Percentiles rank a stretch among this genome's conserved stretches.
phyloP scores from a whole-genome alignment of 2,888 invertebrate genomes.

The Volucella bombylans region DNA sequence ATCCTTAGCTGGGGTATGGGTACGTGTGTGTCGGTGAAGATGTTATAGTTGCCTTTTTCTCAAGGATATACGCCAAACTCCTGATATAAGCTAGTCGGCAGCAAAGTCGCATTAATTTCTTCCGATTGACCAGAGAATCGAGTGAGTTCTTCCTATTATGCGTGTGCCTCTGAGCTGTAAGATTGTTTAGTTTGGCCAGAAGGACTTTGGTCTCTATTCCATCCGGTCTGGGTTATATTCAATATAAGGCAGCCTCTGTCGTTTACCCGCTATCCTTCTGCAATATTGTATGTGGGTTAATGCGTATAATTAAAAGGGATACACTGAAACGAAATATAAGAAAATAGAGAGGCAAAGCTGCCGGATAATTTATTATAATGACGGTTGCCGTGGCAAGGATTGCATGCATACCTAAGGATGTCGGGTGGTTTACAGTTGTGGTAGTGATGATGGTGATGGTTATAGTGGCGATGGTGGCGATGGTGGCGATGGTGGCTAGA shows the following conservation, averaged over 20 bases:
- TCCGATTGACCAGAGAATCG: slow-evolving; percentile 63
- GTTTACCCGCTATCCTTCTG: not conserved
- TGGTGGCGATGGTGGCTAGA: slow-evolving; percentile 24
- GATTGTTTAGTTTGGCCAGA: slow-evolving; percentile 3
- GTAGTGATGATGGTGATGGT: not conserved
- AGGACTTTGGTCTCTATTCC: slow-evolving; percentile 26
- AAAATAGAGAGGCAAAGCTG: slow-evolving; percentile 61
- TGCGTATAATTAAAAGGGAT: slow-evolving; percentile 71
- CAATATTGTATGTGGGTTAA: slow-evolving; percentile 67
- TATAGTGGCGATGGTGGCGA: not conserved
- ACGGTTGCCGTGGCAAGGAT: slow-evolving; percentile 63
- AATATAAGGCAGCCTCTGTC: slow-evolving; percentile 33
- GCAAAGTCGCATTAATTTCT: slow-evolving; percentile 67
- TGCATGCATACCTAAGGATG: slow-evolving; percentile 59
- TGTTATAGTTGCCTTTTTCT: slow-evolving; percentile 38
- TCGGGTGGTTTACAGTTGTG: slow-evolving; percentile 15
- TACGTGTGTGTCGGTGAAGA: slow-evolving; percentile 16
- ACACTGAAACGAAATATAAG: slow-evolving; percentile 63
- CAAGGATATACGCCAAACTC: slow-evolving; percentile 30
- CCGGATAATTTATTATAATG: slow-evolving; percentile 71
- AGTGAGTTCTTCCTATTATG: slow-evolving; percentile 7
- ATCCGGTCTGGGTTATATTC: slow-evolving; percentile 24
- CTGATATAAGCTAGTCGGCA: not conserved
- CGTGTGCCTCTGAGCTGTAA: not conserved
- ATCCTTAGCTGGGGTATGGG: slow-evolving; percentile 13